Evolutionary conservation across 2,113 vertebrate genomes (phyloP), one percentile per base, ranked within the genome.

Genomic region (Rhinogobius similis): DNA sequence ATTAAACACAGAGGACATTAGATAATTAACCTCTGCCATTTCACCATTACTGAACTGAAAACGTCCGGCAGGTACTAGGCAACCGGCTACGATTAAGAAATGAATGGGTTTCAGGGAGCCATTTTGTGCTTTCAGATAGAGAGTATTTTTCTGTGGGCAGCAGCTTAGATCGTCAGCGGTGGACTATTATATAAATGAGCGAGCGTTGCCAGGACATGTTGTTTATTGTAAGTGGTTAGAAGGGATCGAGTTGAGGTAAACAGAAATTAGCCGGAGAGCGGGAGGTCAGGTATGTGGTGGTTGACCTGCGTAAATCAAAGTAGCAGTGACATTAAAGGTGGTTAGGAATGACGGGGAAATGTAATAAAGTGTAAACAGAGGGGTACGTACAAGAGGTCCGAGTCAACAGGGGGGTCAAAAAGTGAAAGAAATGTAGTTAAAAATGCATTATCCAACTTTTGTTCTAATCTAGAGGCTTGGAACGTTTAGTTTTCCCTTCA

Each of bases 51-150:
- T 68, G 61, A 36, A 29, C 70, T 26, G 61, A 66, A 67, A 83
- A 1, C 75, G 65, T 59, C n/a, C 14, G 46, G 39, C 66, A 75
- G 72, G 81, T 73, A 75, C 76, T 46, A 59, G 52, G 82, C 73
- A 86, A 81, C 73, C 20, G 68, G 23, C 48, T 64, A 44, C 56
- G 41, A 75, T 85, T 75, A 87, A 87, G 81, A 72, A 52, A 87
- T 82, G 59, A 73, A 88, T 74, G 21, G 26, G 67, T 26, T 53
- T 70, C 11, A 38, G 21, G 58, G 72, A 79, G 71, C 82, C 85
- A 88, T 88, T 85, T 86, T 77, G 38, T 43, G 20, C 67, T 23
- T 70, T 24, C 56, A 58, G 24, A 29, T 8, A 18, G 18, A 53
- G 38, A 53, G 38, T 62, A 81, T 81, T 78, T 76, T 73, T 70